Percentiles rank a stretch among this genome's conserved stretches.
These are phyloP conservation scores for Picus viridis DNA, from an alignment of 2,797 vertebrate genomes.

Conservation along the genomic window DNA sequence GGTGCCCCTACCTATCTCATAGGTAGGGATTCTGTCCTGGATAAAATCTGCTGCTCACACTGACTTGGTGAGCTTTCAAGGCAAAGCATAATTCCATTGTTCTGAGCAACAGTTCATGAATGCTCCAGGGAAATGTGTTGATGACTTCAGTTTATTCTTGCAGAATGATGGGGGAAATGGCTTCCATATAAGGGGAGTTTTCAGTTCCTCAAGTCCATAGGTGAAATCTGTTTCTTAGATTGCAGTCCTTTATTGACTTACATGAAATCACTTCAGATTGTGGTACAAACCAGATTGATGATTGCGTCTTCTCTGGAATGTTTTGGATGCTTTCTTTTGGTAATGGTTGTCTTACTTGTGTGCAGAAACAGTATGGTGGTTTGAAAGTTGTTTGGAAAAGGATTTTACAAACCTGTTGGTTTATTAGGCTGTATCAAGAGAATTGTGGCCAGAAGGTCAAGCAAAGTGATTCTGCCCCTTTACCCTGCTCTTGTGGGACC, in stretches of 20 bases:
- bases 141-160: neutral
- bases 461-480: too few species aligned
- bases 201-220: neutral
- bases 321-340: neutral
- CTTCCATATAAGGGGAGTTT: neutral
- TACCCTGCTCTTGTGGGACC: too few species aligned
- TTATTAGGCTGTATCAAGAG: neutral
- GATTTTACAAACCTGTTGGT: neutral
- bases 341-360: neutral
- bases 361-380: neutral
- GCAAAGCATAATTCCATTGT: neutral
- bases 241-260: neutral
- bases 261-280: neutral
- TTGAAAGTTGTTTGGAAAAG: neutral
- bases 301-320: neutral
- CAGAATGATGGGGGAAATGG: neutral
- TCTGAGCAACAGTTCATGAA: fast-evolving
- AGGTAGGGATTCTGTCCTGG: neutral
- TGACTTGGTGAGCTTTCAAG: neutral
- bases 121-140: neutral
- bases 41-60: neutral
- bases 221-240: neutral
- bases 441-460: too few species aligned
- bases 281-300: neutral
- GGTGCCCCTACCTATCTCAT: fast-evolving